phyloP scores from a whole-genome alignment of 2,888 invertebrate genomes.

The Uropetala carovei region DNA sequence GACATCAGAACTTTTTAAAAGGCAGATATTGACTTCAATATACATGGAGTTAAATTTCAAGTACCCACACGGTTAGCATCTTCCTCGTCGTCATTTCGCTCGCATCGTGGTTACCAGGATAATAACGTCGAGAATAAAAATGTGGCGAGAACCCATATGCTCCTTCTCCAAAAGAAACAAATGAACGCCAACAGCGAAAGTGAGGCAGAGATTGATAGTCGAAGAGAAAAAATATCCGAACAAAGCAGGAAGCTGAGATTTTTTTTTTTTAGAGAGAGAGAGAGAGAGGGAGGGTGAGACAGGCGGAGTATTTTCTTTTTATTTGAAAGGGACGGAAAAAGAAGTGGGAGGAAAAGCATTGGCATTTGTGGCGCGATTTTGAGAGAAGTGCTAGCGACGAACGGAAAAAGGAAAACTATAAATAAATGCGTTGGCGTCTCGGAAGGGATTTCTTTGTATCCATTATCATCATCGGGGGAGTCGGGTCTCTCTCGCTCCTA shows the following conservation, averaged over 20 bases:
- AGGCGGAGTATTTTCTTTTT: neutral
- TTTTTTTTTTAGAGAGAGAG: neutral
- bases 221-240: neutral
- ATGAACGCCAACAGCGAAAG: neutral
- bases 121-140: neutral
- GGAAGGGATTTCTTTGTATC: slow-evolving; percentile 52
- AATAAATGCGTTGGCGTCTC: slow-evolving; percentile 31
- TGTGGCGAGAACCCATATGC: neutral
- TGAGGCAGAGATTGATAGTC: neutral
- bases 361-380: slow-evolving; percentile 52
- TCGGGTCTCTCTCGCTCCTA: neutral
- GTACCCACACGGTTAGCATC: neutral
- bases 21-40: neutral
- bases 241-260: neutral
- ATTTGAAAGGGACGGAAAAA: neutral
- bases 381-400: slow-evolving; percentile 6
- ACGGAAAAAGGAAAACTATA: slow-evolving; percentile 45
- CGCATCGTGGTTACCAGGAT: neutral
- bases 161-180: neutral
- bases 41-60: neutral
- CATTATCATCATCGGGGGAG: slow-evolving; percentile 24
- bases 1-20: too few species aligned
- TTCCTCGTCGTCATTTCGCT: neutral
- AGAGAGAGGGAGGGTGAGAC: neutral
- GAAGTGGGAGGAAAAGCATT: slow-evolving; percentile 5